Evolutionary conservation across 2,113 vertebrate species (phyloP), one percentile per base, ranked within the genome.

Genomic region (Myiozetetes cayanensis): DNA sequence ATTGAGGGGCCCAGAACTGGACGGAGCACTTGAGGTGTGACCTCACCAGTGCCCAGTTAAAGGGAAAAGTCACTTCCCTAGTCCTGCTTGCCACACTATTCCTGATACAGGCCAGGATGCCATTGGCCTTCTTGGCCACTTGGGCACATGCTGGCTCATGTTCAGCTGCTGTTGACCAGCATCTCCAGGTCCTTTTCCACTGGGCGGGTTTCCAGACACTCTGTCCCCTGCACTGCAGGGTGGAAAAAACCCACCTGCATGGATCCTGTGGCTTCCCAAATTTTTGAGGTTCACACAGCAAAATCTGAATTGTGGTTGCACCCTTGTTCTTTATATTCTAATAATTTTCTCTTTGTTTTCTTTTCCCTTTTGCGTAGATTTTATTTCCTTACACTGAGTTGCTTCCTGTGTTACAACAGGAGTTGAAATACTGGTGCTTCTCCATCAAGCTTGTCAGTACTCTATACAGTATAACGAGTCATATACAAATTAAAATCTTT

Each of bases 391-490:
- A 13, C 7, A 9, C 4, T 6, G 4, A 44, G 14, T 22, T 74
- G 8, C 39, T 87, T 49, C 17, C 25, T 12, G 2, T 37, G 9
- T 35, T 73, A 19, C 23, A 1, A 1, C 0, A 0, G 37, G 7
- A n/a, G 41, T 76, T 14, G 44, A n/a, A 27, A 17, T 2, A 2
- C 5, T 4, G 11, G 2, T 22, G 27, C 5, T 39, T 80, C 39
- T 76, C 30, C 10, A 7, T 7, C 46, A 10, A 43, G 12, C 7
- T 35, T 35, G 30, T 12, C 0, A 0, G 7, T 9, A 11, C 27
- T 63, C 14, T 2, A 0, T 31, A 5, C 20, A 20, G 5, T 13
- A 2, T 49, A 35, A 14, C 0, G 0, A 44, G n/a, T 62, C 14
- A 31, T 55, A 47, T 15, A 19, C 9, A 11, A 27, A 8, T 35